A percentile compares a stretch with the other conserved stretches of the same genome.
Conservation (phyloP, 2,888 invertebrate genomes). For the Rhagonycha lutea region DNA sequence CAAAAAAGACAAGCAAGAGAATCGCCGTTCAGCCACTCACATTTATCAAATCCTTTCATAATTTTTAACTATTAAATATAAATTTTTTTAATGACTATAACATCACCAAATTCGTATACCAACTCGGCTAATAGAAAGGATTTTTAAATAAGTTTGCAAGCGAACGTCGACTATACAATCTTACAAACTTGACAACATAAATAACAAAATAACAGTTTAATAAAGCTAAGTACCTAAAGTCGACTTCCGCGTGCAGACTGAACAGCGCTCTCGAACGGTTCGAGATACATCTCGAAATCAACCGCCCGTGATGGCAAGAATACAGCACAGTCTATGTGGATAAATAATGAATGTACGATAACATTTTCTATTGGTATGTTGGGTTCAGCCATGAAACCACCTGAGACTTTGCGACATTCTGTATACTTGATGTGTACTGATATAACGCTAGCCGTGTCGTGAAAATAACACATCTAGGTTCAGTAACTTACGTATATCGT, state of each 20-base stretch:
- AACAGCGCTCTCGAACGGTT: conserved; percentile 9
- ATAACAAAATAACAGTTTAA: conserved; percentile 30
- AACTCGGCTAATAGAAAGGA: conserved; percentile 32
- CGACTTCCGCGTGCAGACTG: conserved; percentile 20
- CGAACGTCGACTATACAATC: conserved; percentile 21
- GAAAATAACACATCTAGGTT: conserved; percentile 44
- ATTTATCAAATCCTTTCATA: conserved; percentile 24
- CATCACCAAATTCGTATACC: conserved; percentile 46
- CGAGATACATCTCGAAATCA: conserved; percentile 14
- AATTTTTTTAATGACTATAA: conserved; percentile 41
- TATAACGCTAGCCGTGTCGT: conserved; percentile 34
- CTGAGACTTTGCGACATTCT: conserved; percentile 57
- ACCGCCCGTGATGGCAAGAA: conserved; percentile 34
- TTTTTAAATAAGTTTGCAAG: conserved; percentile 16
- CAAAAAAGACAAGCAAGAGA: conserved; percentile 26
- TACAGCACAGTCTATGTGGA: conserved; percentile 38
- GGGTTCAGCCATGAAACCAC: conserved; percentile 52
- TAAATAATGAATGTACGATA: conserved; percentile 38
- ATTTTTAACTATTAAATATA: conserved; percentile 36
- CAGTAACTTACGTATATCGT: conserved; percentile 57
- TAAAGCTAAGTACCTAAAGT: conserved; percentile 16
- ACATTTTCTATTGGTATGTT: conserved; percentile 40
- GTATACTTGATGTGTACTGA: conserved; percentile 54
- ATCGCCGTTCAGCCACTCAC: conserved; percentile 7
- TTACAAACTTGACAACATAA: conserved; percentile 29